Conservation (phyloP, 2,113 vertebrate genomes). For the Muscicapa adusta region DNA sequence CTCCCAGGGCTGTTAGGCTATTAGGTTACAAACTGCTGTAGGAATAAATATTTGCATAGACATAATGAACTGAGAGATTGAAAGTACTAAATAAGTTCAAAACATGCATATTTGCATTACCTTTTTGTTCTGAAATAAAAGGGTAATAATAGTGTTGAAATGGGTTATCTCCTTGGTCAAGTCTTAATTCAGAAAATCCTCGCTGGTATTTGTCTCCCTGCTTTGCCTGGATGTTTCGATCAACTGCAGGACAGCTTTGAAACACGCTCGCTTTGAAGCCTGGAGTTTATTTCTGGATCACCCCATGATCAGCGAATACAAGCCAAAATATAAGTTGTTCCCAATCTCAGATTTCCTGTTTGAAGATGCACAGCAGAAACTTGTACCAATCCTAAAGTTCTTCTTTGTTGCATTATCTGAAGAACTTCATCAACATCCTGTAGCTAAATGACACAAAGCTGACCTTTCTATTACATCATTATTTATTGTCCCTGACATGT, state of each 20-base stretch:
- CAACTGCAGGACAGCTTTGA: conserved; percentile 71
- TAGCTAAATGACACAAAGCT: conserved; percentile 56
- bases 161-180: conserved; percentile 26
- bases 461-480: conserved; percentile 71
- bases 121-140: conserved; percentile 62
- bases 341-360: conserved; percentile 78
- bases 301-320: conserved; percentile 76
- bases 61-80: neutral
- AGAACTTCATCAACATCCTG: conserved; percentile 58
- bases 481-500: conserved; percentile 71
- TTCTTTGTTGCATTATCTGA: conserved; percentile 40
- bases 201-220: conserved; percentile 44
- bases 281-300: conserved; percentile 82
- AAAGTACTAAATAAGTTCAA: conserved; percentile 8
- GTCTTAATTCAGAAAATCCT: conserved; percentile 65
- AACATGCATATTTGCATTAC: conserved; percentile 70
- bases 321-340: conserved; percentile 77
- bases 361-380: conserved; percentile 54
- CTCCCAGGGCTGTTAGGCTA: neutral
- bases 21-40: neutral
- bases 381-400: conserved; percentile 12
- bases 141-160: neutral
- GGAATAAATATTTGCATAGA: neutral
- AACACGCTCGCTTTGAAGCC: conserved; percentile 68
- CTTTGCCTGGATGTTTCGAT: conserved; percentile 63